phyloP scores from a whole-genome alignment of 2,888 invertebrate species.

The Cerastoderma edule region DNA sequence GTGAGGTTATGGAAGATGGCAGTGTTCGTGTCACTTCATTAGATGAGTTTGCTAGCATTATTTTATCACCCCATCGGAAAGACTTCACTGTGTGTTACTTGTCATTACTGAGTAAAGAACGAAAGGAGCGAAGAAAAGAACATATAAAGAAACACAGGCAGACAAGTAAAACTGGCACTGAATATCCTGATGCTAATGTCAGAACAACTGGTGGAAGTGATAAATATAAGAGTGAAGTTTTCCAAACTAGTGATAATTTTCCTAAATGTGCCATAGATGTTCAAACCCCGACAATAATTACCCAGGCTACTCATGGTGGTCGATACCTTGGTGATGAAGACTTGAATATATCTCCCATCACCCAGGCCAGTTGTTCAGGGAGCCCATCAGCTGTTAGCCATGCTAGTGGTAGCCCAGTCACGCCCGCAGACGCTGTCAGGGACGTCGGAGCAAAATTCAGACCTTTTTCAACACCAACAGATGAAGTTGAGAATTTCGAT shows the following conservation, averaged over 20 bases:
- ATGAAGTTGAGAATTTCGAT: slow-evolving; percentile 26
- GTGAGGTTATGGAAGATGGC: slow-evolving; percentile 73
- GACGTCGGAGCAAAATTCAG: slow-evolving; percentile 48
- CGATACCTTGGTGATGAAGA: slow-evolving; percentile 28
- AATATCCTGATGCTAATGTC: too few species aligned
- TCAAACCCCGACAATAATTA: not conserved
- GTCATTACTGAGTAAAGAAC: slow-evolving; percentile 71
- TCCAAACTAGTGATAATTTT: too few species aligned
- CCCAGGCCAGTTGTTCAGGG: slow-evolving; percentile 61
- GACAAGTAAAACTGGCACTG: not conserved
- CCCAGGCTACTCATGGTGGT: not conserved
- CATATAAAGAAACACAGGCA: slow-evolving; percentile 19
- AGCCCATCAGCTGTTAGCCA: slow-evolving; percentile 57
- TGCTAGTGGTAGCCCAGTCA: slow-evolving; percentile 56
- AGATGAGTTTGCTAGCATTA: slow-evolving; percentile 77
- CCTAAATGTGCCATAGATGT: not conserved
- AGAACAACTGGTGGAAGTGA: too few species aligned
- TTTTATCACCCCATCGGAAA: slow-evolving; percentile 75
- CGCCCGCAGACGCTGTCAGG: slow-evolving; percentile 43
- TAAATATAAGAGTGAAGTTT: too few species aligned
- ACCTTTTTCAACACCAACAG: slow-evolving; percentile 67
- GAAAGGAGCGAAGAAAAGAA: too few species aligned
- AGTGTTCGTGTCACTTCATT: slow-evolving; percentile 71
- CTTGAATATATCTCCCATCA: slow-evolving; percentile 67
- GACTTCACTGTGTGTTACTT: slow-evolving; percentile 80